phyloP scores from a whole-genome alignment of 2,113 vertebrate genomes.

The Leptobrachium leishanense region DNA sequence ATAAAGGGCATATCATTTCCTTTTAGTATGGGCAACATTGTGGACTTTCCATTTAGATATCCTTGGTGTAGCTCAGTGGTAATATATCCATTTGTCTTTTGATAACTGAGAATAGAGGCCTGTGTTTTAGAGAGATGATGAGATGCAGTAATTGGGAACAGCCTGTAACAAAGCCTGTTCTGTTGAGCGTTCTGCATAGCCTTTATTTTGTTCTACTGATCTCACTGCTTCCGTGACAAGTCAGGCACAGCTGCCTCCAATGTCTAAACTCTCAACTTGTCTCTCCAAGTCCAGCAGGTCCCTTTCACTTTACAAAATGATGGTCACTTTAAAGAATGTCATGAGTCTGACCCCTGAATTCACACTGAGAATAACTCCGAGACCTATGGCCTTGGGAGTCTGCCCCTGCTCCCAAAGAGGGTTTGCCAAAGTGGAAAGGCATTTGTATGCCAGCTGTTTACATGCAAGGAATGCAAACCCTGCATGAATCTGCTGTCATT shows the following conservation, averaged over 20 bases:
- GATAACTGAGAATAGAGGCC: conserved; percentile 38
- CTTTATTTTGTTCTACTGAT: conserved; percentile 46
- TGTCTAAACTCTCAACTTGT: conserved; percentile 15
- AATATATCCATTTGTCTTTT: conserved; percentile 26
- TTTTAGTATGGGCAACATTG: not conserved
- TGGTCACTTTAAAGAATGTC: conserved; percentile 17
- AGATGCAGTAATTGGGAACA: conserved; percentile 26
- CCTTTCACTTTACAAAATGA: conserved; percentile 1
- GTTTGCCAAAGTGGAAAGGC: conserved; percentile 1
- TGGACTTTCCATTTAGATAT: conserved; percentile 7
- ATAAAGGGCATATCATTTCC: no score
- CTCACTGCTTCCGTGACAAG: conserved; percentile 44
- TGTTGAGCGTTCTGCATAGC: conserved; percentile 33
- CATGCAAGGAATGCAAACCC: conserved; percentile 19
- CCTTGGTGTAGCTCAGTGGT: conserved; percentile 4
- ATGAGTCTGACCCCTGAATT: conserved; percentile 28
- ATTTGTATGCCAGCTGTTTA: conserved; percentile 29
- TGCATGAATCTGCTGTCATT: conserved; percentile 1
- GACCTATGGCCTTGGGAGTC: conserved; percentile 29
- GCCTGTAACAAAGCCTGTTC: conserved; percentile 32
- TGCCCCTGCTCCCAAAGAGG: conserved; percentile 18
- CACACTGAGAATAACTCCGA: conserved; percentile 36
- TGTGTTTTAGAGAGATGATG: conserved; percentile 38
- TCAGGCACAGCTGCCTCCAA: conserved; percentile 40
- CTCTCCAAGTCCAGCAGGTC: conserved; percentile 7